A percentile compares a stretch with the other conserved stretches of the same genome.
Evolutionary conservation across 1,140 invertebrate species (phyloP).

Genomic region (Reticulitermes speratus): DNA sequence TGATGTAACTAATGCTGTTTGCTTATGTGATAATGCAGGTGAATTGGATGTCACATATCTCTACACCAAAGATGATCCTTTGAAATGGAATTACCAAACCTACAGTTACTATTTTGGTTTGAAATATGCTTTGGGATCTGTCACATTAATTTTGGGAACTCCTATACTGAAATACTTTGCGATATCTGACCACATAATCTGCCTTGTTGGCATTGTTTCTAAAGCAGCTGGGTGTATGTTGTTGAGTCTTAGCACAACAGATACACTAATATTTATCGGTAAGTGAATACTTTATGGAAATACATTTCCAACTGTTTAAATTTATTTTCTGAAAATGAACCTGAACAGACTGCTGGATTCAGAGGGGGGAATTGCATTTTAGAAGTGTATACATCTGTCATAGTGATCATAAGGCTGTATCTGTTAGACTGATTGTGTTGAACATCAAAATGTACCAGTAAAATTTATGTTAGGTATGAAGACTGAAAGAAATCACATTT

Average conservation of each 20-base stretch:
- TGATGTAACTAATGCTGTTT: not conserved
- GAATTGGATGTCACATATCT: not conserved
- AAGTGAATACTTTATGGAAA: not conserved
- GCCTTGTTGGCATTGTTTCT: not conserved
- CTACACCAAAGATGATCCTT: not conserved
- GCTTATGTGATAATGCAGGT: not conserved
- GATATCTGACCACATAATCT: not conserved
- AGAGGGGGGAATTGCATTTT: too few relatives aligned
- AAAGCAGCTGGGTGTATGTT: not conserved
- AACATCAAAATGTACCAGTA: too few relatives aligned
- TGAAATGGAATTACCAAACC: not conserved
- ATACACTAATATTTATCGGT: not conserved
- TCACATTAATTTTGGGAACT: not conserved
- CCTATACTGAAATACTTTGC: not conserved
- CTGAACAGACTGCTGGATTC: too few relatives aligned
- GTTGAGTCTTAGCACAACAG: not conserved
- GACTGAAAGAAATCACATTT: too few relatives aligned
- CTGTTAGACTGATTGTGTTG: too few relatives aligned
- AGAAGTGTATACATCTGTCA: too few relatives aligned
- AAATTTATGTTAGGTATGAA: too few relatives aligned
- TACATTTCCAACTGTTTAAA: too few relatives aligned
- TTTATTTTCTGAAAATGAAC: too few relatives aligned
- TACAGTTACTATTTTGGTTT: not conserved
- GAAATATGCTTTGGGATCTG: slow-evolving; percentile 6
- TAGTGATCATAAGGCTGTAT: too few relatives aligned